A percentile compares a stretch with the other conserved stretches of the same genome.
Evolutionary conservation across 2,797 vertebrate genomes (phyloP).

Genomic region (Danio tinwini): DNA sequence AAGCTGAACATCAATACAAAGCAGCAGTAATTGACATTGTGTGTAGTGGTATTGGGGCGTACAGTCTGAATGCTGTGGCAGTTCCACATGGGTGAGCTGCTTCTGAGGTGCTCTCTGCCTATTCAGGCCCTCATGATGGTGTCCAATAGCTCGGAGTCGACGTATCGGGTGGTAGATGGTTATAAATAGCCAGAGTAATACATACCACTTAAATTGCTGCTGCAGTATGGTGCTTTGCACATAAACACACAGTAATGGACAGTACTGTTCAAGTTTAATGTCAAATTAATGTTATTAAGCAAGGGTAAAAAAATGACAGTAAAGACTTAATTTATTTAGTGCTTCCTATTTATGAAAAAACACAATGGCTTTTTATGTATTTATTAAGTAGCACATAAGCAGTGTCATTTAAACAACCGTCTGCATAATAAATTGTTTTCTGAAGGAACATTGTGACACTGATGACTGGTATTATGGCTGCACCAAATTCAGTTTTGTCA

Average conservation of each 20-base stretch:
- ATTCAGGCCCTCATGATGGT: slow-evolving; percentile 42
- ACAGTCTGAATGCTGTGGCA: neutral
- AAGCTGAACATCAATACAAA: slow-evolving; percentile 13
- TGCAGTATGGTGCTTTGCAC: slow-evolving; percentile 66
- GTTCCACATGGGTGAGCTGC: slow-evolving; percentile 42
- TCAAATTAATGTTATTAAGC: neutral
- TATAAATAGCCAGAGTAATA: slow-evolving; percentile 76
- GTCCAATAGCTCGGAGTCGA: slow-evolving; percentile 53
- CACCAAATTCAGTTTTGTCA: neutral
- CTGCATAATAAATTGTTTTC: no score
- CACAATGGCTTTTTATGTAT: no score
- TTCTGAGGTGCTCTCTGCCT: slow-evolving; percentile 22
- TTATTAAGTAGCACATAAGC: no score
- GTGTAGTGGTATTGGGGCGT: slow-evolving; percentile 8
- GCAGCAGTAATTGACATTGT: slow-evolving; percentile 8
- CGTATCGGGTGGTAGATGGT: slow-evolving; percentile 64
- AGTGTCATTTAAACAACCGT: no score
- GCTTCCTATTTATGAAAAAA: neutral
- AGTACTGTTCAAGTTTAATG: neutral
- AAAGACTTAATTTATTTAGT: neutral
- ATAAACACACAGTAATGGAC: slow-evolving; percentile 41
- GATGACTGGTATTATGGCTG: neutral
- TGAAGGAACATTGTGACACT: no score
- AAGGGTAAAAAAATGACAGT: neutral
- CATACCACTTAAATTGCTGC: slow-evolving; percentile 63